phyloP scores from a whole-genome alignment of 2,797 vertebrate species.

The Heliangelus exortis region DNA sequence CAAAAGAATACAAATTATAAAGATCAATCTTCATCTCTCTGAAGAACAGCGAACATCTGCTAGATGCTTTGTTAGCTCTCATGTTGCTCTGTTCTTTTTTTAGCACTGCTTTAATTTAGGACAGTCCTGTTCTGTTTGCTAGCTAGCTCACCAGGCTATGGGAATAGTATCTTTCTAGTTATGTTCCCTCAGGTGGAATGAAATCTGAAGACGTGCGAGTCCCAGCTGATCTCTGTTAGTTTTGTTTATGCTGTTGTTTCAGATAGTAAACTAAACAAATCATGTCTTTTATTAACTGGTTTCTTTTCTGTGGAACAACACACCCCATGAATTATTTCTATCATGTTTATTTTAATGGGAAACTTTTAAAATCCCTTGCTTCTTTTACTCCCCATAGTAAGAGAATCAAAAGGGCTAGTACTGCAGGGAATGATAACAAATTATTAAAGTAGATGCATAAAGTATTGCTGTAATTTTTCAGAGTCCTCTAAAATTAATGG shows the following conservation, averaged over 20 bases:
- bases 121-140: neutral
- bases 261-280: neutral
- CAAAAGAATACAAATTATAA: neutral
- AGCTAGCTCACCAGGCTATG: neutral
- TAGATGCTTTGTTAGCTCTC: neutral
- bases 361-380: neutral
- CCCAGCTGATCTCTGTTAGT: neutral
- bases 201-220: neutral
- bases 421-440: neutral
- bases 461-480: neutral
- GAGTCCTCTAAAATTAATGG: neutral
- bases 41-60: neutral
- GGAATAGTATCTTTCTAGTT: neutral
- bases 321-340: neutral
- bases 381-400: neutral
- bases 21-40: neutral
- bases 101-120: neutral
- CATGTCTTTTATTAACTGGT: neutral
- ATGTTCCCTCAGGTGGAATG: neutral
- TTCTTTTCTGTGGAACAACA: neutral
- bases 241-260: neutral
- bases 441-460: neutral
- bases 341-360: neutral
- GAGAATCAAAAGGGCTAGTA: neutral
- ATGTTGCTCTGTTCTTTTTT: neutral